Conservation (phyloP, 1,140 invertebrate species). For the Macrobrachium nipponense region DNA sequence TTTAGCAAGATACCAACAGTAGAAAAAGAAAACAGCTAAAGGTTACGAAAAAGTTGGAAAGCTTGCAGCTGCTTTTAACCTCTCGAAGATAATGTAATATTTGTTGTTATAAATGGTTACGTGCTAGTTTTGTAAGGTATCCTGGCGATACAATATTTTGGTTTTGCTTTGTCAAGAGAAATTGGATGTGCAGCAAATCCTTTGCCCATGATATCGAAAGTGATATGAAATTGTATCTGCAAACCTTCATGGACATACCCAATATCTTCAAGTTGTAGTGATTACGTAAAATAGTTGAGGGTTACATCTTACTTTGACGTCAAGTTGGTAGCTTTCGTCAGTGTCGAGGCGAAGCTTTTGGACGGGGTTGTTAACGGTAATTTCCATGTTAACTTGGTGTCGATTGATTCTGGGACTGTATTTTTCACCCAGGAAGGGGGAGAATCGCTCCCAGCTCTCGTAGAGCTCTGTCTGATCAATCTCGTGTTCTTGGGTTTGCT, state of each 20-base stretch:
- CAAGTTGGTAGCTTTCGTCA: conserved; percentile 46
- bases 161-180: too few species aligned
- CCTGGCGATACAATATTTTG: too few species aligned
- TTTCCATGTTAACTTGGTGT: conserved; percentile 40
- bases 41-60: too few species aligned
- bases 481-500: conserved; percentile 3
- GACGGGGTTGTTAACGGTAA: conserved; percentile 31
- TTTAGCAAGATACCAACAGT: too few species aligned
- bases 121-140: too few species aligned
- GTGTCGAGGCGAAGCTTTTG: conserved; percentile 40
- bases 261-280: not conserved
- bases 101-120: too few species aligned
- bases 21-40: too few species aligned
- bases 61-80: too few species aligned
- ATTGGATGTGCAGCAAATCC: too few species aligned
- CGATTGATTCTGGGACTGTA: conserved; percentile 1
- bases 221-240: too few species aligned
- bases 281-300: not conserved
- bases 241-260: not conserved
- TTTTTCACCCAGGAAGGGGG: conserved; percentile 30
- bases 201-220: too few species aligned
- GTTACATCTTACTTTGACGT: conserved; percentile 21
- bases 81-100: too few species aligned
- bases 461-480: not conserved
- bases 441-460: conserved; percentile 4